phyloP scores from a whole-genome alignment of 2,113 vertebrate genomes.

The Ailurus styani region DNA sequence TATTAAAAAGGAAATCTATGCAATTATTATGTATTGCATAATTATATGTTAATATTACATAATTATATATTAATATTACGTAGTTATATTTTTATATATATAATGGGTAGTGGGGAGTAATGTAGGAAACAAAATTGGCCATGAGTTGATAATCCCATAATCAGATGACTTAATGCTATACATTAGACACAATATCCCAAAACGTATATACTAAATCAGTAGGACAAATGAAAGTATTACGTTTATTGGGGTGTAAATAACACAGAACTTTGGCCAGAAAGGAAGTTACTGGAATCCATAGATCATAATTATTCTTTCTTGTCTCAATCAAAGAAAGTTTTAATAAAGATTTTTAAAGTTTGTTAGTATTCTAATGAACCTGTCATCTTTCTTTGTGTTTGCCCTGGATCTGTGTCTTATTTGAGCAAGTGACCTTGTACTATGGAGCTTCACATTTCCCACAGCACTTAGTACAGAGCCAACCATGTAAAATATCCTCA shows the following conservation, averaged over 20 bases:
- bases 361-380: conserved; percentile 37
- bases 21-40: not conserved
- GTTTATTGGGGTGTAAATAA: not conserved
- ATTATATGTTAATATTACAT: not conserved
- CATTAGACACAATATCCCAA: not conserved
- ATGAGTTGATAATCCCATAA: not conserved
- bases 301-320: not conserved
- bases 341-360: conserved; percentile 13
- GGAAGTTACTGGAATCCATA: not conserved
- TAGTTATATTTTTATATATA: not conserved
- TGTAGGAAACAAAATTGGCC: not conserved
- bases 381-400: conserved; percentile 45
- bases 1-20: not conserved
- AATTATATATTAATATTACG: not conserved
- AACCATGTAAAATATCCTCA: conserved; percentile 57
- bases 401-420: conserved; percentile 37
- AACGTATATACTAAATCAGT: not conserved
- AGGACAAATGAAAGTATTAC: not conserved
- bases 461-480: conserved; percentile 45
- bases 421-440: conserved; percentile 55
- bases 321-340: not conserved
- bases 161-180: not conserved
- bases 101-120: not conserved
- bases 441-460: conserved; percentile 31
- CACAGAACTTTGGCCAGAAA: not conserved